These are phyloP conservation scores for Centropyge bicolor DNA, from an alignment of 2,797 vertebrate genomes.

Conservation along the genomic window DNA sequence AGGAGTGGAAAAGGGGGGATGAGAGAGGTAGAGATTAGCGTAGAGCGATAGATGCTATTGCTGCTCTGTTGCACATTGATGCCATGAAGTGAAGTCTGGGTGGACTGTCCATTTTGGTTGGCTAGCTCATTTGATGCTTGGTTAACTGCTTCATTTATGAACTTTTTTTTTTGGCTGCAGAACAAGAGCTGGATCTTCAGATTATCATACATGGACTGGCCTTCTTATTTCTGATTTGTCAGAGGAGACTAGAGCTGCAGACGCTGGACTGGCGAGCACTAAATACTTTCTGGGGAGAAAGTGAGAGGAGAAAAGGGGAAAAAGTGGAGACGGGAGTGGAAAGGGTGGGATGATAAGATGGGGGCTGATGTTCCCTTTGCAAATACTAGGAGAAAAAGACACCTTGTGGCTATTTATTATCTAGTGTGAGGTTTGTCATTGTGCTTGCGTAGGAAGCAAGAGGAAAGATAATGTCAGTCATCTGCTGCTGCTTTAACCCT, in stretches of 20 bases:
- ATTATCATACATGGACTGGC: slow-evolving; percentile 16
- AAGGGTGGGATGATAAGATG: slow-evolving; percentile 21
- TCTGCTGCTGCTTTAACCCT: slow-evolving; percentile 19
- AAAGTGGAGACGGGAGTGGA: slow-evolving; percentile 5
- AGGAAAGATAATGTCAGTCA: slow-evolving; percentile 30
- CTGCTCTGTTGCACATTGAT: slow-evolving; percentile 61
- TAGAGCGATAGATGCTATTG: slow-evolving; percentile 61
- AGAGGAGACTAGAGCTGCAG: slow-evolving; percentile 31
- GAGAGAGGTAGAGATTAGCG: slow-evolving; percentile 71
- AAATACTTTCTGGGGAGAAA: slow-evolving; percentile 30
- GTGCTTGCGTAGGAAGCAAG: slow-evolving; percentile 11
- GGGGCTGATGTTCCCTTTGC: slow-evolving; percentile 4
- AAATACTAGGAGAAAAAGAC: slow-evolving; percentile 36
- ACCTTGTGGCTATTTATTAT: slow-evolving; percentile 23
- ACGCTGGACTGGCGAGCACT: slow-evolving; percentile 16
- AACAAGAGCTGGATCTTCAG: slow-evolving; percentile 13
- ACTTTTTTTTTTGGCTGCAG: slow-evolving; percentile 1
- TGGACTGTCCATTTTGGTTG: slow-evolving; percentile 52
- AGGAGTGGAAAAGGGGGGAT: slow-evolving; percentile 56
- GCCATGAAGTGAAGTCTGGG: slow-evolving; percentile 40
- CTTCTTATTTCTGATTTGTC: slow-evolving; percentile 22
- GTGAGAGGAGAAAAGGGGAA: slow-evolving; percentile 23
- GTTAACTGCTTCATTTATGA: slow-evolving; percentile 16
- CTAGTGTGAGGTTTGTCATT: slow-evolving; percentile 21
- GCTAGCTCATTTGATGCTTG: slow-evolving; percentile 39